Evolutionary conservation across 37 sponge, comb jelly and placozoan species (phyloP).

Genomic region (Bolinopsis microptera): DNA sequence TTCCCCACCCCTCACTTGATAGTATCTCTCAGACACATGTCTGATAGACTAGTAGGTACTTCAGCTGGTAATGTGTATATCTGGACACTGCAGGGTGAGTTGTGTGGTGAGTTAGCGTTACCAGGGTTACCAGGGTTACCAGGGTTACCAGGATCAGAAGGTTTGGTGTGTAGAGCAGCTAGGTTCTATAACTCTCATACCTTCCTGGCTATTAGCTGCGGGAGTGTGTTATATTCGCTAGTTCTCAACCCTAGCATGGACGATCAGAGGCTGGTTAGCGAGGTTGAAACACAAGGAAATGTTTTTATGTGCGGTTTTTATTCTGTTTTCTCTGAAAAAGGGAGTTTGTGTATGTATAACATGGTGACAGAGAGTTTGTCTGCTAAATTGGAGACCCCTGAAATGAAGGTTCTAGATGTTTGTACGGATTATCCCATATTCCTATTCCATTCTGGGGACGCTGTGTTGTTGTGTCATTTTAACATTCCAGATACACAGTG

Average conservation of each 20-base stretch:
- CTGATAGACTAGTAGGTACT: neutral
- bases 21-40: neutral
- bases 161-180: neutral
- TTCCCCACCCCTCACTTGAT: neutral
- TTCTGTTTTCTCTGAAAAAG: neutral
- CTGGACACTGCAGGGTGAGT: neutral
- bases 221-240: neutral
- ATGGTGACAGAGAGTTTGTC: neutral
- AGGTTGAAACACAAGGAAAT: constrained; percentile 36
- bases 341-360: neutral
- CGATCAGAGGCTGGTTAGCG: neutral
- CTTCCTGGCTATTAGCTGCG: neutral
- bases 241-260: neutral
- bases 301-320: constrained; percentile 20
- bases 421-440: neutral
- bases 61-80: neutral
- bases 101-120: neutral
- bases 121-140: too few relatives aligned
- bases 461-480: neutral
- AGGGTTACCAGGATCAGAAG: neutral
- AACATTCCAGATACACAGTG: neutral
- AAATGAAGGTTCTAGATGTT: neutral
- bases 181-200: neutral
- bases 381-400: neutral
- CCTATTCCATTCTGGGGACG: neutral